Evolutionary conservation across 2,113 vertebrate genomes (phyloP), one percentile per base, ranked within the genome.

Genomic region (western clawed frog (Xenopus tropicalis)): DNA sequence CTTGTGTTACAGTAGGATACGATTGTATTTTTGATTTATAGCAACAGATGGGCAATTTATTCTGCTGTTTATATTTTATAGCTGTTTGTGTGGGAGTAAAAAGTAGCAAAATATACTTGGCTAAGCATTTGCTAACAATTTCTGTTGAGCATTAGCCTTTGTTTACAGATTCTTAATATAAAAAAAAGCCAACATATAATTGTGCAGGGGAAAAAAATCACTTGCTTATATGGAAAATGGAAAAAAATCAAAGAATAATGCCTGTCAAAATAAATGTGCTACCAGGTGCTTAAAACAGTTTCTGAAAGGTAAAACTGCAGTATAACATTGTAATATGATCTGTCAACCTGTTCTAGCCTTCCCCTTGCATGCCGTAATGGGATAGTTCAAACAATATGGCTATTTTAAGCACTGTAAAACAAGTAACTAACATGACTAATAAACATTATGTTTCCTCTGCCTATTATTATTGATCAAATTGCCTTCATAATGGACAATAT

Each of bases 1-100:
- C 78, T 83, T 68, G 78, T 1, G 14, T 83, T 85, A 78, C 72
- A 77, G 74, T 74, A 78, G 78, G 79, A 72, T 71, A 81, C 80
- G 82, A 82, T 79, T 79, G 76, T 79, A 63, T 72, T 82, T 82
- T 80, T 89, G 87, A 89, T 86, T 86, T 87, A 90, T 86, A 78
- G 61, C 73, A 80, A 75, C 79, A 83, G 78, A 80, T 73, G 80
- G 68, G 71, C 83, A 82, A 87, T 88, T 86, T 84, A 88, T 88
- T 84, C 77, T 58, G 63, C 80, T 82, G 74, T 83, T 89, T 85
- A 81, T 72, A 82, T 80, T 84, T 85, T 80, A 80, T 12, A 79
- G 72, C 71, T 74, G 66, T 79, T 81, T 83, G 82, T 77, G 78
- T 80, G 74, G 80, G 80, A 82, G 82, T 78, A 83, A 84, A 65